Percentiles rank a stretch among this genome's conserved stretches.
These are phyloP conservation scores for Elysia chlorotica DNA, from an alignment of 1,140 invertebrate genomes.

Conservation along the genomic window DNA sequence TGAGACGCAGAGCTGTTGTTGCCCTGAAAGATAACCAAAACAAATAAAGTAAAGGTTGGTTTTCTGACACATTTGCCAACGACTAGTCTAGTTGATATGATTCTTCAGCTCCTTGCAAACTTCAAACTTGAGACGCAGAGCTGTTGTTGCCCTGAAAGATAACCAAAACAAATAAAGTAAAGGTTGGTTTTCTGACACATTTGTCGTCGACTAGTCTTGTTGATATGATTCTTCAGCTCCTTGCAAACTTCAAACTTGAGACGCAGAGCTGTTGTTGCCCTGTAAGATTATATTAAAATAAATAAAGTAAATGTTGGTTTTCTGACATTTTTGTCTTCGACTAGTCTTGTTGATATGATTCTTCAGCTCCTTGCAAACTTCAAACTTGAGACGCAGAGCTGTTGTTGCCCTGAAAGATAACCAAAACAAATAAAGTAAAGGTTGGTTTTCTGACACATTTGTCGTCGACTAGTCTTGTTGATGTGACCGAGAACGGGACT, in stretches of 20 bases:
- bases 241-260: constrained; percentile 61
- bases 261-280: constrained; percentile 56
- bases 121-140: constrained; percentile 59
- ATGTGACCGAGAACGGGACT: no score
- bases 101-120: constrained; percentile 57
- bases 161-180: constrained; percentile 3
- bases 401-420: constrained; percentile 53
- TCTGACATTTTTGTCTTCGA: no score
- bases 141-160: constrained; percentile 54
- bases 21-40: constrained; percentile 43
- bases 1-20: constrained; percentile 55
- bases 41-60: no score
- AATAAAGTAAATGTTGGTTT: no score
- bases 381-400: constrained; percentile 58
- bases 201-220: no score
- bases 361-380: constrained; percentile 55
- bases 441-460: no score
- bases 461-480: no score
- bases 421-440: neutral
- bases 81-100: no score
- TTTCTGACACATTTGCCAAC: no score
- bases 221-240: constrained; percentile 57
- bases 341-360: no score
- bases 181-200: no score
- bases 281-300: constrained; percentile 31